phyloP scores from a whole-genome alignment of 2,888 invertebrate species.

The Serrognathus titanus region DNA sequence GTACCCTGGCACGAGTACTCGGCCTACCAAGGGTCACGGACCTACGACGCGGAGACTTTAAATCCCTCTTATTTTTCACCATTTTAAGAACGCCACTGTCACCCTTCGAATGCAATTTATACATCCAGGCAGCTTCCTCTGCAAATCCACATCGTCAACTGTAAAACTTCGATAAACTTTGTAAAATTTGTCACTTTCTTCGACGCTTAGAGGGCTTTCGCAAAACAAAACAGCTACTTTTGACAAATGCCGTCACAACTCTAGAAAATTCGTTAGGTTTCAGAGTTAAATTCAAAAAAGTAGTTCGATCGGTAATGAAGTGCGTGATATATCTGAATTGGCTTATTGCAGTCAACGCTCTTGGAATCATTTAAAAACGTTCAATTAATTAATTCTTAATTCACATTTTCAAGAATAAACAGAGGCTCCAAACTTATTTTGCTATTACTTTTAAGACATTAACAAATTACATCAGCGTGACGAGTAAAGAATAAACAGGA shows the following conservation, averaged over 20 bases:
- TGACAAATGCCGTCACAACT: conserved; percentile 7
- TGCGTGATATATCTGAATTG: background rate
- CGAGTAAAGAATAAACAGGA: too few relatives aligned
- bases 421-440: too few relatives aligned
- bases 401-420: too few relatives aligned
- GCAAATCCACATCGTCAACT: conserved; percentile 9
- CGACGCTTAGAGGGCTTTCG: background rate
- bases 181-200: conserved; percentile 11
- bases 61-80: conserved; percentile 34
- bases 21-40: conserved; percentile 18
- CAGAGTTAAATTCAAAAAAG: conserved; percentile 1
- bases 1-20: conserved; percentile 10
- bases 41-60: conserved; percentile 29
- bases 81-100: conserved; percentile 23
- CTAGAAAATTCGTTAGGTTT: conserved; percentile 3
- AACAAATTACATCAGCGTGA: too few relatives aligned
- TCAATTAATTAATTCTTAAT: too few relatives aligned
- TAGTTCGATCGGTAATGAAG: background rate
- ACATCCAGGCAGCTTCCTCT: conserved; percentile 12
- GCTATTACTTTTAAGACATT: too few relatives aligned
- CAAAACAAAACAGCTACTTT: conserved; percentile 3
- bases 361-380: too few relatives aligned
- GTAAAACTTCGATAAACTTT: conserved; percentile 10
- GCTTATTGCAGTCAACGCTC: background rate
- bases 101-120: conserved; percentile 18